Percentiles rank a stretch among this genome's conserved stretches.
Conservation (phyloP, 2,113 vertebrate genomes). For the Oriolus oriolus region DNA sequence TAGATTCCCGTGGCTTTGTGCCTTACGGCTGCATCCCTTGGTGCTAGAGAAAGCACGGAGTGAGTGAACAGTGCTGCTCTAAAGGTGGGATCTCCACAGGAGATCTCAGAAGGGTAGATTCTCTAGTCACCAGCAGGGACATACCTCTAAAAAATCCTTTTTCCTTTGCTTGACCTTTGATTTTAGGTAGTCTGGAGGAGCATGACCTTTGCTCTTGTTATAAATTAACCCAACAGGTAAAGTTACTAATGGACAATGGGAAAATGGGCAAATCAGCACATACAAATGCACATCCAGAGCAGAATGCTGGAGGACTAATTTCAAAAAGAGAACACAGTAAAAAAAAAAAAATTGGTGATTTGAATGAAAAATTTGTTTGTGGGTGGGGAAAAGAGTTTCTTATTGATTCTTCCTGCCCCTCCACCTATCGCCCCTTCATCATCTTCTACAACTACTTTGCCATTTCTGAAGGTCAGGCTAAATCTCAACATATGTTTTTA, state of each 20-base stretch:
- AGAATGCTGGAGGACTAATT: neutral
- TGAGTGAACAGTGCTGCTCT: neutral
- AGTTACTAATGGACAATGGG: neutral
- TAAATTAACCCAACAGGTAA: neutral
- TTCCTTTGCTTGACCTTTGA: neutral
- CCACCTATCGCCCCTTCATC: neutral
- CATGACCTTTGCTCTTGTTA: neutral
- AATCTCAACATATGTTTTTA: conserved; percentile 34
- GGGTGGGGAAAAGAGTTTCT: neutral
- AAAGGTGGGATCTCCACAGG: neutral
- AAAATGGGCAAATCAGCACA: neutral
- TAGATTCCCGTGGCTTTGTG: neutral
- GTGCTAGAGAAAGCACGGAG: neutral
- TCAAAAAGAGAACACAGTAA: neutral
- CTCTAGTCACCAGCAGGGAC: neutral
- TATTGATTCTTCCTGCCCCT: neutral
- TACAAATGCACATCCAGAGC: neutral
- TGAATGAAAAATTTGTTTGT: neutral
- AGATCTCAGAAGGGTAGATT: neutral
- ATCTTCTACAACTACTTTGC: neutral
- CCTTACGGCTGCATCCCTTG: neutral
- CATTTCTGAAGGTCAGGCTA: conserved; percentile 23
- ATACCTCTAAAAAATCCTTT: neutral
- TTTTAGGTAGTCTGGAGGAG: neutral
- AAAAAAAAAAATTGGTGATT: neutral